Percentiles rank a stretch among this genome's conserved stretches.
Conservation (phyloP, 2,113 vertebrate species). For the Vireo altiloquus region DNA sequence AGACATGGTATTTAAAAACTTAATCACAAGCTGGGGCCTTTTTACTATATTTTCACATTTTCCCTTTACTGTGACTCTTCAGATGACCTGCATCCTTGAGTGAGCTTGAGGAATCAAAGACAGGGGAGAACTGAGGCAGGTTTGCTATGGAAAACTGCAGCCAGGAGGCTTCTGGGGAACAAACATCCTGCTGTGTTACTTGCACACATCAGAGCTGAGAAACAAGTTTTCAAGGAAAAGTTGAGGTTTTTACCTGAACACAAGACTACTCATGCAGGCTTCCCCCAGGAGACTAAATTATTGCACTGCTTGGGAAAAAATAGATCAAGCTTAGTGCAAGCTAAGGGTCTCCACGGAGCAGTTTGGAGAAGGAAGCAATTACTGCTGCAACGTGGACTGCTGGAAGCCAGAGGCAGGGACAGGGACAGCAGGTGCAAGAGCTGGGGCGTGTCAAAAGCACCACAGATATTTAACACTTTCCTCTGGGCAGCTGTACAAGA, state of each 20-base stretch:
- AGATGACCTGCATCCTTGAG: not conserved
- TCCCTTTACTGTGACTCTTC: not conserved
- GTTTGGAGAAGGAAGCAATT: not conserved
- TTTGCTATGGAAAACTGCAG: not conserved
- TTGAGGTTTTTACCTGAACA: not conserved
- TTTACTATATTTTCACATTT: not conserved
- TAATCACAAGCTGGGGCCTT: not conserved
- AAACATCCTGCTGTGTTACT: not conserved
- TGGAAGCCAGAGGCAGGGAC: not conserved
- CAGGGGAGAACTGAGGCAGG: not conserved
- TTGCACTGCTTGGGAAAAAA: not conserved
- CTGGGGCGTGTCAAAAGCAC: not conserved
- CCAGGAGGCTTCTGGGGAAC: not conserved
- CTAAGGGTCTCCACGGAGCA: not conserved
- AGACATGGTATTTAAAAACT: not conserved
- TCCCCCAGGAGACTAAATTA: not conserved
- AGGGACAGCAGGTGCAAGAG: not conserved
- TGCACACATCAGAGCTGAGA: not conserved
- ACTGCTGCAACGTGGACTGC: not conserved
- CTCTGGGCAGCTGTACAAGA: not conserved
- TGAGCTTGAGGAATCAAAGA: not conserved
- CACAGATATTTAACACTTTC: not conserved
- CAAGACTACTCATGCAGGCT: not conserved
- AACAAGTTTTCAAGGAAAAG: not conserved
- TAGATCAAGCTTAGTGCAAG: not conserved